Conservation (phyloP, 2,888 invertebrate species). For the Drosophila recens region DNA sequence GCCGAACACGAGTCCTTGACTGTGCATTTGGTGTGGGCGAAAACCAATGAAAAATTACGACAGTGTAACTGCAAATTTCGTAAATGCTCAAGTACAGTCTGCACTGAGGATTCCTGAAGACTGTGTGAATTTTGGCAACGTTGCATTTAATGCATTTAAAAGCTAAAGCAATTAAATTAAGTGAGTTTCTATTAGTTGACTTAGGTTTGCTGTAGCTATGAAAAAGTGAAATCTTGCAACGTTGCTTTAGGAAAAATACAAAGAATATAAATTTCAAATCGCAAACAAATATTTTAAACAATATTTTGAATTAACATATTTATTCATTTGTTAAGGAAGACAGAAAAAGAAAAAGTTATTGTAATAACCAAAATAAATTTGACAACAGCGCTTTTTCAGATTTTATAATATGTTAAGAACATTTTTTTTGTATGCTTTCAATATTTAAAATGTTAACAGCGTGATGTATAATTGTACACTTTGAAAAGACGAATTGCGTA, state of each 20-base stretch:
- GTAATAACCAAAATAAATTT: too few species aligned
- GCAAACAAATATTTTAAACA: not conserved
- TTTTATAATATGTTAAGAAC: too few species aligned
- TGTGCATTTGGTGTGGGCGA: slow-evolving; percentile 6
- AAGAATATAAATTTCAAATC: not conserved
- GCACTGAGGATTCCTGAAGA: slow-evolving; percentile 13
- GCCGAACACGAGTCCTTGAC: slow-evolving; percentile 22
- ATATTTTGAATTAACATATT: not conserved
- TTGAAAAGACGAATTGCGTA: not conserved
- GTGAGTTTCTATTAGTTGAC: slow-evolving; percentile 35
- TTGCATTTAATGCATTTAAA: slow-evolving; percentile 32
- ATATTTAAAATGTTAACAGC: not conserved
- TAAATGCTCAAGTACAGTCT: slow-evolving; percentile 42
- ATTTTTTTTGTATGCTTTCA: too few species aligned
- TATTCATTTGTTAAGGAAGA: too few species aligned
- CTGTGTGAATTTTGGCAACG: slow-evolving; percentile 49
- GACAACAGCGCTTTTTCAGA: too few species aligned
- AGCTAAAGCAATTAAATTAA: slow-evolving; percentile 50
- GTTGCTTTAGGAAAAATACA: not conserved
- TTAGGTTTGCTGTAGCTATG: slow-evolving; percentile 9
- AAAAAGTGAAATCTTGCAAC: slow-evolving; percentile 3
- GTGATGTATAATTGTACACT: not conserved
- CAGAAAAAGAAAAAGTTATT: too few species aligned
- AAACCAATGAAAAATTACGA: slow-evolving; percentile 46
- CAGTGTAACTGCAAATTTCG: slow-evolving; percentile 35